Base-by-base conservation (phyloP, 2,888 invertebrate species). In the Drosophila anomalata region DNA sequence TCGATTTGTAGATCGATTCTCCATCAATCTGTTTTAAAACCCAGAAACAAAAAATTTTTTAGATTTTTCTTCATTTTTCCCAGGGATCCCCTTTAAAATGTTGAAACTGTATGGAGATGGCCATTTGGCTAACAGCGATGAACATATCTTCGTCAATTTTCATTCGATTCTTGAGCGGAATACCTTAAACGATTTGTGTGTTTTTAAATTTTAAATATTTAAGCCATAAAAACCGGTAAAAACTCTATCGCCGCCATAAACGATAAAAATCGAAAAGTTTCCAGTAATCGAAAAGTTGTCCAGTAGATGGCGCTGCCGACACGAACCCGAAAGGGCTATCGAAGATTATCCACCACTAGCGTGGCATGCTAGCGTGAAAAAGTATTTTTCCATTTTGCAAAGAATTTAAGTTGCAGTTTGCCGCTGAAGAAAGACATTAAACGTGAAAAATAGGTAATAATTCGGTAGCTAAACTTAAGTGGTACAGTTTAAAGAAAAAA, bases 381-480 rank as follows among this genome's bases (percentile, higher is more conserved):
- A 66, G n/a, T 36, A 54, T 53, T 44, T 46, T 46, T 63, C 88
- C 36, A 56, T 76, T 82, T 82, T 83, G 87, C 87, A 55, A 74
- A 68, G 58, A 80, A 72, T 73, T 70, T 75, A 88, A 88, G 77
- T 71, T 75, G 17, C 48, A 14, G 33, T 65, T 73, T 66, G 26
- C 31, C 36, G 47, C 44, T 6, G 33, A 63, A 83, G 77, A 77
- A 75, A 58, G 48, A 3, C 36, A 53, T 0, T 56, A 71, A 62
- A 56, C 59, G 12, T 41, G n/a, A 41, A 1, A 54, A 72, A 41
- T 56, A 59, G 87, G 80, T 86, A 88, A 50, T 24, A 26, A 44
- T 12, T 8, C 20, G 47, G n/a, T 2, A 20, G 17, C 2, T 9
- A 9, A 14, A 17, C 2, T 11, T 11, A 11, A 29, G 8, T n/a